A percentile compares a stretch with the other conserved stretches of the same genome.
phyloP scores from a whole-genome alignment of 2,113 vertebrate species.

The Numida meleagris region DNA sequence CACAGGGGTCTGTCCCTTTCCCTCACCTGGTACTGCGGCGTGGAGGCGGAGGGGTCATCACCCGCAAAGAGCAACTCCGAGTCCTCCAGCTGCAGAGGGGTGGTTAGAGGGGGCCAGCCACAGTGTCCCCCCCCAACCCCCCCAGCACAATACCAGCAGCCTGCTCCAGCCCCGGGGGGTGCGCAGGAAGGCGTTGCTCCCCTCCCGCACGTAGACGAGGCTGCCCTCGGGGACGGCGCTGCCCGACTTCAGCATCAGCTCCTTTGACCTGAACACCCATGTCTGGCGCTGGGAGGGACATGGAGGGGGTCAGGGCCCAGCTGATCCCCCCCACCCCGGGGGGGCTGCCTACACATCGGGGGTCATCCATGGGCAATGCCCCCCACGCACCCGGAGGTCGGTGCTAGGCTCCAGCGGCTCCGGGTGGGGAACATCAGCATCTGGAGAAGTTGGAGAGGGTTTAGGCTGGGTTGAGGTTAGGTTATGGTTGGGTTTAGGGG shows the following conservation, averaged over 20 bases:
- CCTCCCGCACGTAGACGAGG: conserved; percentile 62
- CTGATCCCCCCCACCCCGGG: rapidly evolving
- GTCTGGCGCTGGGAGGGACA: conserved; percentile 28
- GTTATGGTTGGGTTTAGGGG: no score
- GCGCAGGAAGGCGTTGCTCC: conserved; percentile 62
- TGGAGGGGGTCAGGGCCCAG: background rate
- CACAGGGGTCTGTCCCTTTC: background rate
- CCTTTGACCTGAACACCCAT: conserved; percentile 64
- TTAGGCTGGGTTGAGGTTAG: no score
- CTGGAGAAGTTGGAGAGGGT: background rate
- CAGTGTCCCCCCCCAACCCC: rapidly evolving
- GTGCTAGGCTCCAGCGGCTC: rapidly evolving
- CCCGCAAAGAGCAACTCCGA: background rate
- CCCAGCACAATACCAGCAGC: conserved; percentile 6
- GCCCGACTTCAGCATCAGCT: conserved; percentile 57
- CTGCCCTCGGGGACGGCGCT: conserved; percentile 45
- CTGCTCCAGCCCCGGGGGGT: conserved; percentile 63
- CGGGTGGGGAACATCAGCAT: background rate
- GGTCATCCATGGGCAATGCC: rapidly evolving
- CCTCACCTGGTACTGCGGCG: conserved; percentile 56
- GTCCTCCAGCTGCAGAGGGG: conserved; percentile 41
- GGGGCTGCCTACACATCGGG: background rate
- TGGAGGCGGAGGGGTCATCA: conserved; percentile 57
- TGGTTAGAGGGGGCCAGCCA: background rate
- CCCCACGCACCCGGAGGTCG: background rate